phyloP scores from a whole-genome alignment of 2,113 vertebrate genomes.

The Chamaetylas fuelleborni region DNA sequence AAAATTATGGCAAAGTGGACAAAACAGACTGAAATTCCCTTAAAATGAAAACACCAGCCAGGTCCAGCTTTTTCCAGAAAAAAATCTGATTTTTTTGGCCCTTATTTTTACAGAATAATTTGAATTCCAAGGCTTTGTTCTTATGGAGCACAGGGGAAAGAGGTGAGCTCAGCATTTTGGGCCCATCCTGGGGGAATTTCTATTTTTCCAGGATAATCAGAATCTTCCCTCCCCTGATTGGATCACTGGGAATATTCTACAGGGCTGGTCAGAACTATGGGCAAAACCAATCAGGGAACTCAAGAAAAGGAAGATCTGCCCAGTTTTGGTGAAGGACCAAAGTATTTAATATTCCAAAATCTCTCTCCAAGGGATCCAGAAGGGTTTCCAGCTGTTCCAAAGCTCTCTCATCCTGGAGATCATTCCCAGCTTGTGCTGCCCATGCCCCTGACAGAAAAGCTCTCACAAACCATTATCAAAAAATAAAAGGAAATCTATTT shows the following conservation, averaged over 20 bases:
- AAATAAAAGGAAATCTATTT: fast-evolving
- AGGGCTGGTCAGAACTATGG: too few relatives aligned
- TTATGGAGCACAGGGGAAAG: fast-evolving
- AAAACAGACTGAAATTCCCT: neutral
- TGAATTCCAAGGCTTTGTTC: neutral
- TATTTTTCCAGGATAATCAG: neutral
- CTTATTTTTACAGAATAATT: neutral
- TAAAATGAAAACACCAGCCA: neutral
- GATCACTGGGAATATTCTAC: too few relatives aligned
- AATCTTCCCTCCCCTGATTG: too few relatives aligned
- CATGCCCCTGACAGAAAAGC: too few relatives aligned
- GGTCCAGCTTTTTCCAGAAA: fast-evolving
- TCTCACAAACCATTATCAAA: neutral
- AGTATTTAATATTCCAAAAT: neutral
- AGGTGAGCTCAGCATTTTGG: neutral
- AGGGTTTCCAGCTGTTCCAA: neutral
- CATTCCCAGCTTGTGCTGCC: too few relatives aligned
- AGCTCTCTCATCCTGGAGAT: neutral
- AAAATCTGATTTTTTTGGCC: neutral
- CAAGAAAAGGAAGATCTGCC: too few relatives aligned
- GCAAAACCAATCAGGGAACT: too few relatives aligned
- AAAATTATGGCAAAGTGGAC: neutral
- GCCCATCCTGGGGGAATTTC: neutral
- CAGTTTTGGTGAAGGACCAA: neutral
- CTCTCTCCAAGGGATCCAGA: neutral